These are phyloP conservation scores for Drosophila carrolli DNA, from an alignment of 1,140 invertebrate genomes.

Conservation along the genomic window DNA sequence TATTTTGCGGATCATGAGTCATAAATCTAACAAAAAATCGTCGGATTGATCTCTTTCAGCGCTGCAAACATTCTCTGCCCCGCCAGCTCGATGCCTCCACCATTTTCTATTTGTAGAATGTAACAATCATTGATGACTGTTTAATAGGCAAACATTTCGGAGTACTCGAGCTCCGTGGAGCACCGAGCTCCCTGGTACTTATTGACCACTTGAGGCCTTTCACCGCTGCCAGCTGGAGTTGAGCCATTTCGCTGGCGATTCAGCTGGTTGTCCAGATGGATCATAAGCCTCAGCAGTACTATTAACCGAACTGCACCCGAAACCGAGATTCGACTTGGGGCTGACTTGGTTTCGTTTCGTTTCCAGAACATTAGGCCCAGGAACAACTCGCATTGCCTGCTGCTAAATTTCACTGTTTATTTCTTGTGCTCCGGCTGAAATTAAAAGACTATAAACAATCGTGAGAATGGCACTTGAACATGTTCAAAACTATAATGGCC, in stretches of 20 bases:
- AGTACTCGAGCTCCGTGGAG: slow-evolving; percentile 36
- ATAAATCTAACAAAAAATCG: slow-evolving; percentile 26
- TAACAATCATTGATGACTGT: slow-evolving; percentile 64
- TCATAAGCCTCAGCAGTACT: neutral
- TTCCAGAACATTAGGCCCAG: slow-evolving; percentile 62
- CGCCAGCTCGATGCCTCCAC: slow-evolving; percentile 1
- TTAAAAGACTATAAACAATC: slow-evolving; percentile 83
- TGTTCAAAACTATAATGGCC: slow-evolving; percentile 82
- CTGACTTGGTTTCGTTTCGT: slow-evolving; percentile 23
- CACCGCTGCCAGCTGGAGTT: slow-evolving; percentile 35
- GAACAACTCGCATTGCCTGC: slow-evolving; percentile 58
- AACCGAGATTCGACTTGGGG: slow-evolving; percentile 4
- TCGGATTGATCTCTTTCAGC: slow-evolving; percentile 33
- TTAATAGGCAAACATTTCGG: slow-evolving; percentile 63
- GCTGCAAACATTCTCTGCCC: slow-evolving; percentile 16
- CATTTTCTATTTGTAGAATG: slow-evolving; percentile 65
- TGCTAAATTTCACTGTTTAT: slow-evolving; percentile 83
- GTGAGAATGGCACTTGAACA: slow-evolving; percentile 83
- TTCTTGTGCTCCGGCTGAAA: slow-evolving; percentile 76
- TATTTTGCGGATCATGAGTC: slow-evolving; percentile 21
- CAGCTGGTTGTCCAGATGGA: slow-evolving; percentile 9
- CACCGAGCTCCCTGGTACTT: slow-evolving; percentile 56
- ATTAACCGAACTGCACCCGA: slow-evolving; percentile 23
- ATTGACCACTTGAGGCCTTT: slow-evolving; percentile 59
- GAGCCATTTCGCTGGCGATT: neutral